Evolutionary conservation across 2,888 invertebrate species (phyloP).

Genomic region (Diarsia brunnea): DNA sequence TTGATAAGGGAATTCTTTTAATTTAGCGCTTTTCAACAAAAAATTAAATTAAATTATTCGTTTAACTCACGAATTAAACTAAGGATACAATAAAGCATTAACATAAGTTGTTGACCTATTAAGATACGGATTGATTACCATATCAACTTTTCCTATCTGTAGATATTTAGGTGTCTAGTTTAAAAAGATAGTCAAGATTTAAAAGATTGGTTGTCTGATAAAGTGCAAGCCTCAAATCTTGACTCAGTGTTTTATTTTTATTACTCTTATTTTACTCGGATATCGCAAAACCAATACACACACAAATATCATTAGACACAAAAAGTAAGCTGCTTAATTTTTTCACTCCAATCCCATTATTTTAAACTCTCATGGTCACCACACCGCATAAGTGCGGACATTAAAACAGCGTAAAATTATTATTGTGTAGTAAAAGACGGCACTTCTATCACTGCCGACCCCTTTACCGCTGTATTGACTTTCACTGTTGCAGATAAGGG

Average conservation of each 20-base stretch:
- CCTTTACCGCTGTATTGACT: conserved; percentile 40
- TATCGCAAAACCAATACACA: too few relatives aligned
- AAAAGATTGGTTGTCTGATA: not conserved
- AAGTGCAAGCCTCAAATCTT: not conserved
- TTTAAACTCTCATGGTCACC: conserved; percentile 25
- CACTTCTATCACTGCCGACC: conserved; percentile 22
- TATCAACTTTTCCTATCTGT: not conserved
- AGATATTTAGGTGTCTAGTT: not conserved
- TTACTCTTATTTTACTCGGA: too few relatives aligned
- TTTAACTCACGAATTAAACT: not conserved
- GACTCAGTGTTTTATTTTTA: not conserved
- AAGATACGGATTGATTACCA: not conserved
- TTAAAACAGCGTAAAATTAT: conserved; percentile 63
- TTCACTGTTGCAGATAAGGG: conserved; percentile 34
- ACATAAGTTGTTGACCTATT: not conserved
- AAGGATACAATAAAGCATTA: not conserved
- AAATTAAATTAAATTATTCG: not conserved
- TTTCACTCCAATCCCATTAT: too few relatives aligned
- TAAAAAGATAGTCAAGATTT: not conserved
- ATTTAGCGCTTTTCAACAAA: not conserved
- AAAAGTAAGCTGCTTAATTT: too few relatives aligned
- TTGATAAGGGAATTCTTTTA: not conserved
- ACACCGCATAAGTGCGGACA: conserved; percentile 39
- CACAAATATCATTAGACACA: too few relatives aligned
- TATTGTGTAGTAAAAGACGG: conserved; percentile 50